Percentiles rank a stretch among this genome's conserved stretches.
phyloP scores from a whole-genome alignment of 2,888 invertebrate species.

The Ctena decussata region DNA sequence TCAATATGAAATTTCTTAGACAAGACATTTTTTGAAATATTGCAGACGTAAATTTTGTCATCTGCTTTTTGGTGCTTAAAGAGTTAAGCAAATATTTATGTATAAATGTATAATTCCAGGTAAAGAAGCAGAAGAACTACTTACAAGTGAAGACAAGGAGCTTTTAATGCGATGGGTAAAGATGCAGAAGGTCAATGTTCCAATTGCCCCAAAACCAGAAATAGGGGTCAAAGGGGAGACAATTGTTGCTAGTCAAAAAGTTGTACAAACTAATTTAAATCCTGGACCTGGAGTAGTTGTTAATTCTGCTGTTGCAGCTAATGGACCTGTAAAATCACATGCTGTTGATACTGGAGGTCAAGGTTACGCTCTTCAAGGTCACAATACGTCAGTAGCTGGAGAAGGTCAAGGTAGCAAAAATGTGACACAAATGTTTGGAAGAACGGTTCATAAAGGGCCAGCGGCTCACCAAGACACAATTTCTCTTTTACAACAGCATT shows the following conservation, averaged over 20 bases:
- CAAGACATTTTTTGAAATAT: too few species aligned
- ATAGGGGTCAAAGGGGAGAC: background rate
- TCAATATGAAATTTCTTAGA: too few species aligned
- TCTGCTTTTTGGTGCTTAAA: too few species aligned
- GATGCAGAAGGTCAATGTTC: conserved; percentile 81
- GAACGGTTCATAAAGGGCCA: conserved; percentile 7
- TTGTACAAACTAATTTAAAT: background rate
- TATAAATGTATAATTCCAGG: conserved; percentile 22
- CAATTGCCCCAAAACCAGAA: conserved; percentile 65
- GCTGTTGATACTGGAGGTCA: background rate
- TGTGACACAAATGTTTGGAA: background rate
- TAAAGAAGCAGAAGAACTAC: conserved; percentile 42
- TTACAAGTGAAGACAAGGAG: conserved; percentile 82
- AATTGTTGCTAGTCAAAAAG: background rate
- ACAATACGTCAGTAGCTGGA: background rate
- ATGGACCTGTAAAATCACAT: background rate
- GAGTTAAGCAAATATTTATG: too few species aligned
- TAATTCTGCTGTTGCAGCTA: background rate
- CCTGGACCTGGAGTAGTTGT: background rate
- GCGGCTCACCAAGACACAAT: background rate
- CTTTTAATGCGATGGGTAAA: conserved; percentile 84
- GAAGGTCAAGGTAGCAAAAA: conserved; percentile 16
- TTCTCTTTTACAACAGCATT: background rate
- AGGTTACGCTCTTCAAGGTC: background rate
- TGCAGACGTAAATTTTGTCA: too few species aligned